Evolutionary conservation across 2,888 invertebrate genomes (phyloP).

Genomic region (Scaptomyza reducta): DNA sequence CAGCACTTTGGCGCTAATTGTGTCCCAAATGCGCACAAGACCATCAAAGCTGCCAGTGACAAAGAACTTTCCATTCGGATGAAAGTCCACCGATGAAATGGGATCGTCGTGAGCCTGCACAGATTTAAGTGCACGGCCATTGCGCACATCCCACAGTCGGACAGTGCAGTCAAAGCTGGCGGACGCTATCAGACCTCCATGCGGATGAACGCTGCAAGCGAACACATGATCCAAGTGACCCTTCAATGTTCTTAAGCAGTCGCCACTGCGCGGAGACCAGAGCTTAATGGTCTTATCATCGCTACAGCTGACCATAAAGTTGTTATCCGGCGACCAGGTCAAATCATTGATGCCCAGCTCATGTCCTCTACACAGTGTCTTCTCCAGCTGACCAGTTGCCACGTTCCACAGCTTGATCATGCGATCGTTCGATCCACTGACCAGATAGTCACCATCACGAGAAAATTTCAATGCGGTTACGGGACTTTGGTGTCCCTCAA

Average conservation of each 20-base stretch:
- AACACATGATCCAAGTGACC: constrained; percentile 99
- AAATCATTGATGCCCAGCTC: constrained; percentile 99
- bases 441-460: constrained; percentile 98
- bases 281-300: constrained; percentile 95
- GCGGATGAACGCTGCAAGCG: constrained; percentile 99
- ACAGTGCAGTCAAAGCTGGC: constrained; percentile 99
- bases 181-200: constrained; percentile 98
- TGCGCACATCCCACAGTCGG: constrained; percentile 98
- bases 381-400: constrained; percentile 98
- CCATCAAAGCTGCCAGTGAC: constrained; percentile 99
- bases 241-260: constrained; percentile 97
- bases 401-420: constrained; percentile 99
- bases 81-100: constrained; percentile 99
- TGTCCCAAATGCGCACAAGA: constrained; percentile 99
- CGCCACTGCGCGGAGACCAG: constrained; percentile 97
- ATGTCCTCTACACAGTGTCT: constrained; percentile 96
- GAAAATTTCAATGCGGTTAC: constrained; percentile 99
- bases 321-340: constrained; percentile 98
- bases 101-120: constrained; percentile 99
- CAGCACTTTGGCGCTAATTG: constrained; percentile 98
- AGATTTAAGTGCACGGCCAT: constrained; percentile 98
- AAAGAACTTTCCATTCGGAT: constrained; percentile 98
- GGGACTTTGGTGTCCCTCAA: constrained; percentile 98
- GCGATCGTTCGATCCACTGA: constrained; percentile 98
- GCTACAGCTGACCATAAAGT: constrained; percentile 94